A percentile compares a stretch with the other conserved stretches of the same genome.
Evolutionary conservation across 1,140 invertebrate genomes (phyloP).

Genomic region (Anastrepha ludens): DNA sequence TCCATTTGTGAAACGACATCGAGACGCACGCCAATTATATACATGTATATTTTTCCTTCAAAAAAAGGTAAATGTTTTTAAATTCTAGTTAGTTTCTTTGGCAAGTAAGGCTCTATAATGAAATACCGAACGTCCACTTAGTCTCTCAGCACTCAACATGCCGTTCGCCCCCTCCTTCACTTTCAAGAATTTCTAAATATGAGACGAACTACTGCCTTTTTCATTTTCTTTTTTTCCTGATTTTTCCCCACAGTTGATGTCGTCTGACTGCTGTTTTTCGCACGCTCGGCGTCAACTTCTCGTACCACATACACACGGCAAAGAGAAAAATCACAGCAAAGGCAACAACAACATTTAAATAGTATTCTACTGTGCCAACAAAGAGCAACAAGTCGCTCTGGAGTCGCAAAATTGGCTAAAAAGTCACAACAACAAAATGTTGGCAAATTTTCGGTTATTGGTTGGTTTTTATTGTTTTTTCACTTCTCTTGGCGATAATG

Average conservation of each 20-base stretch:
- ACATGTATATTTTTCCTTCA: no score
- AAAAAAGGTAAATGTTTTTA: no score
- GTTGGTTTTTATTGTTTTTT: conserved; percentile 22
- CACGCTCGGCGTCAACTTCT: background rate
- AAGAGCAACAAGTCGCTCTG: conserved; percentile 22
- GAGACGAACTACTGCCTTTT: background rate
- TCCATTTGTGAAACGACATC: no score
- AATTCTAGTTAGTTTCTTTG: no score
- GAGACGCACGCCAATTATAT: no score
- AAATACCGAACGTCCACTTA: no score
- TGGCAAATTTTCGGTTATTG: background rate
- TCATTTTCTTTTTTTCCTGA: background rate
- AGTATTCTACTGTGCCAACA: background rate
- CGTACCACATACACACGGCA: background rate
- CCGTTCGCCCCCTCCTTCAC: background rate
- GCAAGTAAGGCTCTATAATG: no score
- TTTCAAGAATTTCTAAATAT: background rate
- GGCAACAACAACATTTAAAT: background rate
- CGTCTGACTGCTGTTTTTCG: background rate
- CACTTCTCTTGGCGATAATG: background rate
- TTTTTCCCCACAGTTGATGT: background rate
- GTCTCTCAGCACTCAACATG: no score
- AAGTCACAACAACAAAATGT: conserved; percentile 30
- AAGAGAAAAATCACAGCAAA: background rate
- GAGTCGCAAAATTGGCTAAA: background rate